These are phyloP conservation scores for Vanessa tameamea DNA, from an alignment of 1,140 invertebrate genomes.

Conservation along the genomic window DNA sequence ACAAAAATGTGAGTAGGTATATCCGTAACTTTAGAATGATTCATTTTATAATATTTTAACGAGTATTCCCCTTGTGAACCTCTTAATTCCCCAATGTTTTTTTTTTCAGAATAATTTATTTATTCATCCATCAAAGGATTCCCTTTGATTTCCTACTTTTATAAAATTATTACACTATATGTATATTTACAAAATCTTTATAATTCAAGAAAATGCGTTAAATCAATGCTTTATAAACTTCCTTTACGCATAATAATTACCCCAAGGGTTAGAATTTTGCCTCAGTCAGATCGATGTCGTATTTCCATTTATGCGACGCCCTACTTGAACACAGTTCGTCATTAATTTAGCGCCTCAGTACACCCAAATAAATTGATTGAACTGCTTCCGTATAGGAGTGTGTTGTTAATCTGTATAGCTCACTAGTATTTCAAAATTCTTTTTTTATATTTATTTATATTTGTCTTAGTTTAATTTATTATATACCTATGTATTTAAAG, in stretches of 20 bases:
- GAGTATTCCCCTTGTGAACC: too few relatives aligned
- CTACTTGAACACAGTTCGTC: conserved; percentile 20
- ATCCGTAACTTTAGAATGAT: too few relatives aligned
- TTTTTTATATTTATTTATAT: too few relatives aligned
- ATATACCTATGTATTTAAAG: too few relatives aligned
- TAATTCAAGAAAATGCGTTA: background rate
- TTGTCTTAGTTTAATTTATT: too few relatives aligned
- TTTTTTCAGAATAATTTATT: too few relatives aligned
- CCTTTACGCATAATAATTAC: conserved; percentile 3
- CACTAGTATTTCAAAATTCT: background rate
- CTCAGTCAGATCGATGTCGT: conserved; percentile 29
- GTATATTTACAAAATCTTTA: background rate
- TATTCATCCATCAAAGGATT: too few relatives aligned
- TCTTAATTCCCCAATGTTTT: background rate
- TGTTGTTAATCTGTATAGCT: background rate
- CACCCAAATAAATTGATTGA: conserved; percentile 21
- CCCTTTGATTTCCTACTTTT: too few relatives aligned
- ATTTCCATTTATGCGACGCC: conserved; percentile 24
- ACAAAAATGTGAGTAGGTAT: too few relatives aligned
- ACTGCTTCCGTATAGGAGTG: background rate
- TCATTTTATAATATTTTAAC: too few relatives aligned
- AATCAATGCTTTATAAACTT: conserved; percentile 14
- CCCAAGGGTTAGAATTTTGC: conserved; percentile 12
- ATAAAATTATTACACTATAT: too few relatives aligned
- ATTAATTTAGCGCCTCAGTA: conserved; percentile 32